Percentiles rank a stretch among this genome's conserved stretches.
Evolutionary conservation across 1,140 invertebrate species (phyloP).

Genomic region (Nasonia longicornis): DNA sequence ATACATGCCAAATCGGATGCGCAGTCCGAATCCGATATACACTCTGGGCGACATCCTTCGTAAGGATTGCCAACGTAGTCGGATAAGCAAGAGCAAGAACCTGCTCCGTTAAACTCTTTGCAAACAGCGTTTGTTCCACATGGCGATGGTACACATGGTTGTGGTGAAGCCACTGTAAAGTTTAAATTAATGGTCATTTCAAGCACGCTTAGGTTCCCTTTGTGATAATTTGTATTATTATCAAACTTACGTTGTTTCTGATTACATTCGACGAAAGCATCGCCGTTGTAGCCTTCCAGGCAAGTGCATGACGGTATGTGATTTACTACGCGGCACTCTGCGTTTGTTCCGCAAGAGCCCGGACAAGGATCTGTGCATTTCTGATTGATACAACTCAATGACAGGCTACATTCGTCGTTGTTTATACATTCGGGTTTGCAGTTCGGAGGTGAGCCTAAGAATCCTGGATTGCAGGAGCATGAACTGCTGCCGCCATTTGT

Average conservation of each 20-base stretch:
- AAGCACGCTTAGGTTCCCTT: neutral
- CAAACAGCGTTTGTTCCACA: slow-evolving; percentile 83
- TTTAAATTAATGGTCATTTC: neutral
- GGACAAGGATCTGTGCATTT: slow-evolving; percentile 73
- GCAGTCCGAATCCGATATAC: slow-evolving; percentile 78
- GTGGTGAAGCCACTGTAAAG: slow-evolving; percentile 50
- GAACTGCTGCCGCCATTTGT: slow-evolving; percentile 68
- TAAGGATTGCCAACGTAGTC: slow-evolving; percentile 84
- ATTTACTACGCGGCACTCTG: slow-evolving; percentile 78
- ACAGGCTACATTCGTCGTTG: slow-evolving; percentile 70
- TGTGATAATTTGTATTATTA: slow-evolving; percentile 48
- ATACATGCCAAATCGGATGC: slow-evolving; percentile 77
- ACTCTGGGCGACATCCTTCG: slow-evolving; percentile 80
- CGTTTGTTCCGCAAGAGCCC: slow-evolving; percentile 70
- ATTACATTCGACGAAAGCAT: slow-evolving; percentile 79
- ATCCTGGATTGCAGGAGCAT: slow-evolving; percentile 72
- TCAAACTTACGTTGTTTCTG: slow-evolving; percentile 68
- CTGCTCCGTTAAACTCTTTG: slow-evolving; percentile 73
- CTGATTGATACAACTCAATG: slow-evolving; percentile 71
- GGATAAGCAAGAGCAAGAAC: slow-evolving; percentile 77
- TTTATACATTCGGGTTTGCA: slow-evolving; percentile 72
- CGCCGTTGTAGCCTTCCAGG: slow-evolving; percentile 75
- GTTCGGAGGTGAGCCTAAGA: slow-evolving; percentile 67
- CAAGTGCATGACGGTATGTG: slow-evolving; percentile 76
- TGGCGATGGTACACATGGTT: slow-evolving; percentile 78